Evolutionary conservation across 2,113 vertebrate genomes (phyloP).

Genomic region (Oxyruncus cristatus): DNA sequence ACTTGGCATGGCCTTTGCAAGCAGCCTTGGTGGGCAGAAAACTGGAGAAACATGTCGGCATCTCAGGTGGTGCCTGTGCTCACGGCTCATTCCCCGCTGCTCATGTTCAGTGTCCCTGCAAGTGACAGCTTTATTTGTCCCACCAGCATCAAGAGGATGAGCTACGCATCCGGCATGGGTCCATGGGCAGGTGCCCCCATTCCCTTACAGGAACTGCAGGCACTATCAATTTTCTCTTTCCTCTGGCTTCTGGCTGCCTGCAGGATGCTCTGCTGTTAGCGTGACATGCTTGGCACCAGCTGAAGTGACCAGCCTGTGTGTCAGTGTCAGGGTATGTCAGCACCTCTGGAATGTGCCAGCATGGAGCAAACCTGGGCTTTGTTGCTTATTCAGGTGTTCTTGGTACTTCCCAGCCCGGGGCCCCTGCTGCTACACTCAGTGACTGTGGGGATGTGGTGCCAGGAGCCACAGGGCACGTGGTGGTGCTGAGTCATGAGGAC

Average conservation of each 20-base stretch:
- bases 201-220: background rate
- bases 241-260: background rate
- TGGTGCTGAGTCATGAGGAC: background rate
- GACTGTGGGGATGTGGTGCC: accelerated
- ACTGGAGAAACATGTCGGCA: accelerated
- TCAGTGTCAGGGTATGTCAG: background rate
- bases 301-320: background rate
- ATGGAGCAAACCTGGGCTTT: accelerated
- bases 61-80: background rate
- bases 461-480: accelerated
- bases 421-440: accelerated
- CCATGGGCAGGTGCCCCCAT: background rate
- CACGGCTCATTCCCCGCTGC: background rate
- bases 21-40: background rate
- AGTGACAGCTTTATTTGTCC: background rate
- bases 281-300: background rate
- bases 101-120: background rate
- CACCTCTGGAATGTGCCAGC: background rate
- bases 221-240: background rate
- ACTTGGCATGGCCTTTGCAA: accelerated
- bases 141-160: background rate
- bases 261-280: background rate
- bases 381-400: background rate
- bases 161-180: background rate
- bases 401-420: accelerated